These are phyloP conservation scores for Myotis daubentonii DNA, from an alignment of 2,797 vertebrate species.

Conservation along the genomic window DNA sequence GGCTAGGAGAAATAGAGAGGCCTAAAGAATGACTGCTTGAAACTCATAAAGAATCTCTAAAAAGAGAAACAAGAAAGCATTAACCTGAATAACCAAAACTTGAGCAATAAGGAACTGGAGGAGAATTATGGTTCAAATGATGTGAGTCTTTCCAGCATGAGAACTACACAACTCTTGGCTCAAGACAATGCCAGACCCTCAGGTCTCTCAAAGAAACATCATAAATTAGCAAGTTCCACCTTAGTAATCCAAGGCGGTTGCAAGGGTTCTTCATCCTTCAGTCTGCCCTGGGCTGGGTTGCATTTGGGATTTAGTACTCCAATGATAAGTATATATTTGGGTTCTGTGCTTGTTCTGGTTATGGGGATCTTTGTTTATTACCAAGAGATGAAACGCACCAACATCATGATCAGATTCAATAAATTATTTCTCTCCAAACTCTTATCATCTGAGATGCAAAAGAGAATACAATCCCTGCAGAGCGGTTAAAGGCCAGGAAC, in stretches of 20 bases:
- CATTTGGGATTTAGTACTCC: slow-evolving; percentile 76
- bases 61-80: slow-evolving; percentile 86
- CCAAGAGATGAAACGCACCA: slow-evolving; percentile 84
- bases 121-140: neutral
- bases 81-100: slow-evolving; percentile 70
- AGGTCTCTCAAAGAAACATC: slow-evolving; percentile 82
- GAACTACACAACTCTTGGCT: slow-evolving; percentile 78
- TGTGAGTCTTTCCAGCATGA: slow-evolving; percentile 73
- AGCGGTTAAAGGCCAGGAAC: slow-evolving; percentile 82
- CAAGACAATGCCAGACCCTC: slow-evolving; percentile 79
- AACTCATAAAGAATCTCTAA: slow-evolving; percentile 78
- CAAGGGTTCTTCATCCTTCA: slow-evolving; percentile 81
- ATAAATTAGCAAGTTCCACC: slow-evolving; percentile 80
- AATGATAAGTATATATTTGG: slow-evolving; percentile 74
- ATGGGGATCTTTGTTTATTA: slow-evolving; percentile 84
- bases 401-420: slow-evolving; percentile 85
- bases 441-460: slow-evolving; percentile 80
- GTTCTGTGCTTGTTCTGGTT: slow-evolving; percentile 78
- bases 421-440: slow-evolving; percentile 84
- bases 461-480: slow-evolving; percentile 78
- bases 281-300: slow-evolving; percentile 79
- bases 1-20: slow-evolving; percentile 77
- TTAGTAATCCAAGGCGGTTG: slow-evolving; percentile 76
- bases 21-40: slow-evolving; percentile 75
- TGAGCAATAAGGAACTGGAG: neutral